Percentiles rank a stretch among this genome's conserved stretches.
Evolutionary conservation across 2,113 vertebrate genomes (phyloP).

Genomic region (Natator depressus): DNA sequence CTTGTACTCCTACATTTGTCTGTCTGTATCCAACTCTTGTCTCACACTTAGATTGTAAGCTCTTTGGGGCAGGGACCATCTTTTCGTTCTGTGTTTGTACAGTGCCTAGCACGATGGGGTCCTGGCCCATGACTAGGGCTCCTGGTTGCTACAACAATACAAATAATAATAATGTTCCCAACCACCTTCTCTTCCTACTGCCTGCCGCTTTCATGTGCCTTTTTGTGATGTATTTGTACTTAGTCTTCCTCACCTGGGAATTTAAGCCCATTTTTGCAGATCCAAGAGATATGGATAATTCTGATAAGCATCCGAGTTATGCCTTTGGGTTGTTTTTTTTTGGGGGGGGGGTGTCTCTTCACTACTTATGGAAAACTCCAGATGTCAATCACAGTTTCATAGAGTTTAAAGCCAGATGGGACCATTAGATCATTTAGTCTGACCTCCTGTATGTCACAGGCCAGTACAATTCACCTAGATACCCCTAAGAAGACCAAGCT

Average conservation of each 20-base stretch:
- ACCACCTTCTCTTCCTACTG: background rate
- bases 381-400: too few relatives aligned
- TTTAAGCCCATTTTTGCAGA: background rate
- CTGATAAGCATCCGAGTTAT: background rate
- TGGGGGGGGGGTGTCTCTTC: too few relatives aligned
- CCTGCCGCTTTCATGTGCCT: background rate
- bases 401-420: background rate
- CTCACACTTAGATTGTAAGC: background rate
- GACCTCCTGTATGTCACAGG: background rate
- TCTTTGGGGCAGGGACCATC: fast-evolving
- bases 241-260: background rate
- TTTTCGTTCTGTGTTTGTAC: background rate
- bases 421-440: background rate
- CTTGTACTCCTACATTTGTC: background rate
- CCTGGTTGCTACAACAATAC: background rate
- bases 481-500: background rate
- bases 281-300: background rate
- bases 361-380: too few relatives aligned
- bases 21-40: background rate
- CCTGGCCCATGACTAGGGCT: background rate
- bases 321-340: too few relatives aligned
- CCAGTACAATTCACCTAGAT: background rate
- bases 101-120: background rate
- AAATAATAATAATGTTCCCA: background rate
- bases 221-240: background rate